phyloP scores from a whole-genome alignment of 2,888 invertebrate species.

The Abrostola tripartita region DNA sequence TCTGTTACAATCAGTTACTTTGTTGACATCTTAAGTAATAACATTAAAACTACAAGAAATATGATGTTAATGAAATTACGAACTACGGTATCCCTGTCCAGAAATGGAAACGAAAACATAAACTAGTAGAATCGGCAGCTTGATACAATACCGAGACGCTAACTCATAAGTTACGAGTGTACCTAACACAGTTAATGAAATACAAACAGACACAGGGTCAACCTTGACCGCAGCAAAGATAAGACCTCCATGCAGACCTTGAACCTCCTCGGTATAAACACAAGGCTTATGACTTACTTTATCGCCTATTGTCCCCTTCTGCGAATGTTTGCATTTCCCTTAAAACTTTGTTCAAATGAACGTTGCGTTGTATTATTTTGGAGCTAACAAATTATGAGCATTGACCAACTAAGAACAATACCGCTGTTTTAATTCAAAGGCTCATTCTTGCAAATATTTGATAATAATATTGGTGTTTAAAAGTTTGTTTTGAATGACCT shows the following conservation, averaged over 20 bases:
- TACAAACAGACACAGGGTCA: constrained; percentile 19
- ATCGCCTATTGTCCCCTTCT: constrained; percentile 38
- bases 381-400: neutral
- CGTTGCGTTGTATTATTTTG: neutral
- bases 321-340: constrained; percentile 11
- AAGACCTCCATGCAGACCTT: constrained; percentile 23
- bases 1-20: too few relatives aligned
- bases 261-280: constrained; percentile 23
- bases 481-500: neutral
- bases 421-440: neutral
- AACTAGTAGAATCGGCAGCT: too few relatives aligned
- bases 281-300: constrained; percentile 24
- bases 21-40: too few relatives aligned
- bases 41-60: too few relatives aligned
- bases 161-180: neutral
- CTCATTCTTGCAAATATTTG: neutral
- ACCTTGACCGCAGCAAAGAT: constrained; percentile 47
- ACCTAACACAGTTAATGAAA: neutral
- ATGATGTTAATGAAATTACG: too few relatives aligned
- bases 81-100: too few relatives aligned
- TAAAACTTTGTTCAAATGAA: constrained; percentile 17
- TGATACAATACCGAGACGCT: neutral
- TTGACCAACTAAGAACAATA: neutral
- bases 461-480: neutral
- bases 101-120: too few relatives aligned